A percentile compares a stretch with the other conserved stretches of the same genome.
These are phyloP conservation scores for Pollenia griseotomentosa DNA, from an alignment of 2,888 invertebrate genomes.

Conservation along the genomic window DNA sequence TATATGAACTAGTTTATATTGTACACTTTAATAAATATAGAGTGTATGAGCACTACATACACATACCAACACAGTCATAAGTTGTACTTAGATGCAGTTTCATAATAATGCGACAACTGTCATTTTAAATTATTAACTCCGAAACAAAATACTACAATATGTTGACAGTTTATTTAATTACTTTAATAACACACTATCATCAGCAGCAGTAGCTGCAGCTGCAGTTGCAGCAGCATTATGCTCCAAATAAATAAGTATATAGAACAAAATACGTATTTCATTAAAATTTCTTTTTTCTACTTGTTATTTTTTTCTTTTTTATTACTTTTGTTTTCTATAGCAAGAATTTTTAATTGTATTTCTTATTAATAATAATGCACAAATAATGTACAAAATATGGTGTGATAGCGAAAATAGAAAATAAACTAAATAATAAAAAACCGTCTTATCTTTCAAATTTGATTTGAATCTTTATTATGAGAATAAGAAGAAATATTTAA, in stretches of 20 bases:
- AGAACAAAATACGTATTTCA: neutral
- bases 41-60: neutral
- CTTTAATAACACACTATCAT: constrained; percentile 65
- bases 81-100: constrained; percentile 53
- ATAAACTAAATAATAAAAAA: neutral
- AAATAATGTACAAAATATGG: constrained; percentile 10
- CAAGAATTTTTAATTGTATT: neutral
- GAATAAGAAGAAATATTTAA: neutral
- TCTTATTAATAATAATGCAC: constrained; percentile 31
- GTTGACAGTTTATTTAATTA: constrained; percentile 73
- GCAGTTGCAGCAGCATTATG: constrained; percentile 19
- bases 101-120: constrained; percentile 70
- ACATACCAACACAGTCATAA: neutral
- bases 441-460: constrained; percentile 37
- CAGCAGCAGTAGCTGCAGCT: neutral
- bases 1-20: neutral
- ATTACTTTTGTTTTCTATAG: neutral
- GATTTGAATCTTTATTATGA: neutral
- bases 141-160: constrained; percentile 68
- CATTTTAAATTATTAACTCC: constrained; percentile 71
- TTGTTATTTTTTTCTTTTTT: neutral
- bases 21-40: neutral
- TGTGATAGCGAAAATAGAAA: constrained; percentile 12
- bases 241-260: constrained; percentile 28
- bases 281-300: neutral